Evolutionary conservation across 2,797 vertebrate genomes (phyloP).

Genomic region (Tragelaphus eurycerus): DNA sequence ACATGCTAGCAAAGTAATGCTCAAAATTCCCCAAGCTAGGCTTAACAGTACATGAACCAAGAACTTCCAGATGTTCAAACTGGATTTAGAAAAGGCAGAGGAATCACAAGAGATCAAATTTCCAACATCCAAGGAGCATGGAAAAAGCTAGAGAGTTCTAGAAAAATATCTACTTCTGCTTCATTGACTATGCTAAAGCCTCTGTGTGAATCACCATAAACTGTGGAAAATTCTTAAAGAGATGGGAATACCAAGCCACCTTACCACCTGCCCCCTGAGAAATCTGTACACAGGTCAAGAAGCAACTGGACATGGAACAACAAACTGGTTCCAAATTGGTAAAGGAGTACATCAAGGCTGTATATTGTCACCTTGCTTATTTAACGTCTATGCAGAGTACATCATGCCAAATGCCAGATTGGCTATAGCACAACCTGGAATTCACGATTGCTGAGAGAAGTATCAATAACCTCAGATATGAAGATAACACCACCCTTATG

Average conservation of each 20-base stretch:
- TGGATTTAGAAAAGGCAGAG: background rate
- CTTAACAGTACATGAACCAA: background rate
- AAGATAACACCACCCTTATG: background rate
- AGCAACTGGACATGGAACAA: fast-evolving
- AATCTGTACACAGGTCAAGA: background rate
- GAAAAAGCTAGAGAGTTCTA: background rate
- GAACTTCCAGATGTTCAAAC: background rate
- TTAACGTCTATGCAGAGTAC: background rate
- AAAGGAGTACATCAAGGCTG: background rate
- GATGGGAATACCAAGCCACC: background rate
- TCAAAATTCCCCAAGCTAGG: background rate
- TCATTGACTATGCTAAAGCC: background rate
- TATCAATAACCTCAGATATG: background rate
- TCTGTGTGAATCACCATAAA: background rate
- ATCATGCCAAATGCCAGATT: background rate
- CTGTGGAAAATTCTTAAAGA: background rate
- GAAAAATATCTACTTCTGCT: background rate
- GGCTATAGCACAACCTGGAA: background rate
- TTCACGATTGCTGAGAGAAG: background rate
- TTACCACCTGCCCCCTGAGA: background rate
- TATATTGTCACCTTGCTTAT: background rate
- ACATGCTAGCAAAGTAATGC: background rate
- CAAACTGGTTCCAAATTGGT: background rate
- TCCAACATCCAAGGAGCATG: fast-evolving
- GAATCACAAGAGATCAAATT: background rate